A percentile compares a stretch with the other conserved stretches of the same genome.
Conservation (phyloP, 2,797 vertebrate species). For the Macroramphosus scolopax region DNA sequence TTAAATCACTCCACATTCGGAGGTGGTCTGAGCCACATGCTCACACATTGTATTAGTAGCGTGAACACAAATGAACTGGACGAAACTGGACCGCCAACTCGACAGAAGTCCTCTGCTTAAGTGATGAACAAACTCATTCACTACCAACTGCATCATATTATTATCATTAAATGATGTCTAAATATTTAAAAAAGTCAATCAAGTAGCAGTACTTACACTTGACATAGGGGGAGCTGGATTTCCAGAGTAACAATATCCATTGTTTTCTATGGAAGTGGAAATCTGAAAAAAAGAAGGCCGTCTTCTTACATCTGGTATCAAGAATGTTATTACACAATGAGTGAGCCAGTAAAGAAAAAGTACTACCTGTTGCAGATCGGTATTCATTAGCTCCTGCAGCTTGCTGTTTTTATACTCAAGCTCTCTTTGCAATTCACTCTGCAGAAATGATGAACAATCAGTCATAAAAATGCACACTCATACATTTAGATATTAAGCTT, state of each 20-base stretch:
- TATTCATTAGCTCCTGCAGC: conserved; percentile 83
- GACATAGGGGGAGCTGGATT: conserved; percentile 75
- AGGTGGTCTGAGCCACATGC: no score
- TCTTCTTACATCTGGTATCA: not conserved
- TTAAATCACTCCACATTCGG: no score
- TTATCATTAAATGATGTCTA: no score
- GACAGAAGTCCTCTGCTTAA: no score
- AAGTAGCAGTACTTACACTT: conserved; percentile 85
- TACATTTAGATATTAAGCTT: no score
- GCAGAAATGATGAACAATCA: conserved; percentile 19
- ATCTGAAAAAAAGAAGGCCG: conserved; percentile 46
- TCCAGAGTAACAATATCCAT: conserved; percentile 81
- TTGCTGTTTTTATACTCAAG: conserved; percentile 84
- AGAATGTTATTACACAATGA: not conserved
- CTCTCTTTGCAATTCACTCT: conserved; percentile 86
- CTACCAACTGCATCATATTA: no score
- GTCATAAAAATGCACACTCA: not conserved
- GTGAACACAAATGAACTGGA: no score
- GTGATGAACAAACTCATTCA: no score
- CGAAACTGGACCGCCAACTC: no score
- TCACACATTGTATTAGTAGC: no score
- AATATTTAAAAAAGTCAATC: no score
- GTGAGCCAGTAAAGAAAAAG: not conserved
- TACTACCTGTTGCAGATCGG: conserved; percentile 83
- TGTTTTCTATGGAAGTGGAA: conserved; percentile 77